Evolutionary conservation across 2,888 invertebrate genomes (phyloP).

Genomic region (Catocala nupta): DNA sequence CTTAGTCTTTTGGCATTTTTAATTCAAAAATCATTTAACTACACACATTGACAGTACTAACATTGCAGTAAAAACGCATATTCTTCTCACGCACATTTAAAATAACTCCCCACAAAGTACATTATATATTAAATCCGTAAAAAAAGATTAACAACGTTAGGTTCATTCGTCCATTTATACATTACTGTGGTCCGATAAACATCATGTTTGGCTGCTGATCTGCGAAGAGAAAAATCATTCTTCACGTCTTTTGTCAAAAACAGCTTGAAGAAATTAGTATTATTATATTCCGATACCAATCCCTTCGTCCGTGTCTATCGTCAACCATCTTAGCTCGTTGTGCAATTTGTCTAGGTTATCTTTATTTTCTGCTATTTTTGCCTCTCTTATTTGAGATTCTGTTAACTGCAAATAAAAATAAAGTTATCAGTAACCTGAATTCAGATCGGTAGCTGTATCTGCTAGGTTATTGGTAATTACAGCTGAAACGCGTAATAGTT

Average conservation of each 20-base stretch:
- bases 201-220: slow-evolving; percentile 20
- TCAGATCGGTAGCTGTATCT: too few species aligned
- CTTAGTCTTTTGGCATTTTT: too few species aligned
- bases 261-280: slow-evolving; percentile 7
- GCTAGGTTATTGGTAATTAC: too few species aligned
- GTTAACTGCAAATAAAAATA: slow-evolving; percentile 33
- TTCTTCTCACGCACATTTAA: too few species aligned
- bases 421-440: background rate
- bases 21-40: too few species aligned
- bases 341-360: slow-evolving; percentile 43
- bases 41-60: too few species aligned
- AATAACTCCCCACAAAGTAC: background rate
- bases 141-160: background rate
- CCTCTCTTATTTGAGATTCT: slow-evolving; percentile 42
- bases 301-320: slow-evolving; percentile 43
- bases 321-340: slow-evolving; percentile 46
- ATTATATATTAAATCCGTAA: background rate
- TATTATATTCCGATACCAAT: slow-evolving; percentile 29
- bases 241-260: slow-evolving; percentile 6
- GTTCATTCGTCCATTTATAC: background rate
- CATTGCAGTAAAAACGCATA: too few species aligned
- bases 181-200: slow-evolving; percentile 12
- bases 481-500: too few species aligned
- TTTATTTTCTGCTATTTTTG: slow-evolving; percentile 25
- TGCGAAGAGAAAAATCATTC: slow-evolving; percentile 20